A percentile compares a stretch with the other conserved stretches of the same genome.
Evolutionary conservation across 2,888 invertebrate species (phyloP).

Genomic region (Elmis aenea): DNA sequence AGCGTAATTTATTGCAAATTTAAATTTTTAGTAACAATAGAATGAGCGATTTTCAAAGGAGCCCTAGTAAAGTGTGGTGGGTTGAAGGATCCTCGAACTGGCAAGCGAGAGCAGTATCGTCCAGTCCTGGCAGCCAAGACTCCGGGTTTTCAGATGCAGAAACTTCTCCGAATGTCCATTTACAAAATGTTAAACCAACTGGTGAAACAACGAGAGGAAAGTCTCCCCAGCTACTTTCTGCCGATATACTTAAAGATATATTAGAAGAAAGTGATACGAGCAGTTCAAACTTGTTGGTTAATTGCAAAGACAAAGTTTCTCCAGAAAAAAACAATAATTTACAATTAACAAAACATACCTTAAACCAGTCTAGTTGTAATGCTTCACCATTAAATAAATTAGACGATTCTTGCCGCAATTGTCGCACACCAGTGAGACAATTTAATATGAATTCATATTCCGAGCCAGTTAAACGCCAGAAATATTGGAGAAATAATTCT

Average conservation of each 20-base stretch:
- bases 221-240: no score
- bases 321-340: conserved; percentile 29
- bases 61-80: conserved; percentile 67
- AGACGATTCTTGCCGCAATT: no score
- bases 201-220: conserved; percentile 1
- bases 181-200: conserved; percentile 1
- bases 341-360: conserved; percentile 12
- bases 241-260: conserved; percentile 36
- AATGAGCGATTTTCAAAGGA: conserved; percentile 64
- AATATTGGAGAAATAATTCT: conserved; percentile 24
- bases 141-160: conserved; percentile 79
- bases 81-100: conserved; percentile 36
- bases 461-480: conserved; percentile 24
- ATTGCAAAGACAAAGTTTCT: conserved; percentile 46
- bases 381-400: no score
- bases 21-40: not conserved
- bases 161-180: conserved; percentile 47
- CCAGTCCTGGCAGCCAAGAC: conserved; percentile 70
- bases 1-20: no score
- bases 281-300: conserved; percentile 33
- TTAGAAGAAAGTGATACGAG: conserved; percentile 44
- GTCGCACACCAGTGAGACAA: conserved; percentile 17
- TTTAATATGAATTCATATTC: conserved; percentile 21
- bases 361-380: not conserved
- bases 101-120: conserved; percentile 50